Conservation (phyloP, 2,888 invertebrate genomes). For the Macaria notata region DNA sequence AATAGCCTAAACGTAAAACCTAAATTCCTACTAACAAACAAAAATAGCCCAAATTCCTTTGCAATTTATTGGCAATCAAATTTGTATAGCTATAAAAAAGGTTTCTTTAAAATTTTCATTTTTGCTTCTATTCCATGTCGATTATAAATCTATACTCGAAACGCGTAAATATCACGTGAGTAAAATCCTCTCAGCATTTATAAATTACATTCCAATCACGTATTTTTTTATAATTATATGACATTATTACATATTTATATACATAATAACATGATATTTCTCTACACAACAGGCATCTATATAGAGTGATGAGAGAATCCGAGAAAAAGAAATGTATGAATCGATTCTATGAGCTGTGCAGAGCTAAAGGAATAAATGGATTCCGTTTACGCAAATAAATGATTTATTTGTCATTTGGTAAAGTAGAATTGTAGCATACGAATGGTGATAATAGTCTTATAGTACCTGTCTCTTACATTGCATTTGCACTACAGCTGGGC, state of each 20-base stretch:
- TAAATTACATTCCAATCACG: no score
- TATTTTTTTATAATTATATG: no score
- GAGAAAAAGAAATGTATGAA: conserved; percentile 70
- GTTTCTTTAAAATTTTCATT: no score
- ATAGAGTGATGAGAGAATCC: conserved; percentile 71
- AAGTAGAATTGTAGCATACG: conserved; percentile 52
- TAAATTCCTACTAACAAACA: no score
- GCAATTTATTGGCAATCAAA: no score
- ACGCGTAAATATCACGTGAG: no score
- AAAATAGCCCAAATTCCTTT: no score
- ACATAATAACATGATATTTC: conserved; percentile 56
- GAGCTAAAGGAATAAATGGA: conserved; percentile 64
- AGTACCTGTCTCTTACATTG: conserved; percentile 27
- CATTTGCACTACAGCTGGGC: conserved; percentile 54
- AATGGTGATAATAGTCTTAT: conserved; percentile 38
- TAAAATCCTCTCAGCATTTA: no score
- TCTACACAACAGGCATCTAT: conserved; percentile 69
- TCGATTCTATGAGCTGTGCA: conserved; percentile 71
- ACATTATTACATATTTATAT: conserved; percentile 10
- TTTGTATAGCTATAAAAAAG: no score
- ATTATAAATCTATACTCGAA: no score
- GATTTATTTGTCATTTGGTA: conserved; percentile 54
- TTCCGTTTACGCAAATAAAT: conserved; percentile 65
- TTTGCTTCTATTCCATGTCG: no score
- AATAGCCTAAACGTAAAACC: no score